phyloP scores from a whole-genome alignment of 64 coral and sea anemone genomes.

The Trachythela sp. region DNA sequence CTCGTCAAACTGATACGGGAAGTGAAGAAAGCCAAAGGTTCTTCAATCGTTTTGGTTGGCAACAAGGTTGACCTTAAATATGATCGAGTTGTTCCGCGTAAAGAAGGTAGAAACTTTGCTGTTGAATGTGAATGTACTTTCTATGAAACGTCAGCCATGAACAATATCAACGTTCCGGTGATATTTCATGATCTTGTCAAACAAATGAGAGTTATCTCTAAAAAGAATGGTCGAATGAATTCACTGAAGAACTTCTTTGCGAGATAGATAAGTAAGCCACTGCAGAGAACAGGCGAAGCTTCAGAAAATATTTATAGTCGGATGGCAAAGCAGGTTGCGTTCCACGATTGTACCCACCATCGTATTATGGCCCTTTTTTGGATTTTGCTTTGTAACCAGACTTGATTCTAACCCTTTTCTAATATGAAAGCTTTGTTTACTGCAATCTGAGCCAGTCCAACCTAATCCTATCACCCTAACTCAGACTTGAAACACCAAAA shows the following conservation, averaged over 20 bases:
- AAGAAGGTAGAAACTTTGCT: constrained; percentile 17
- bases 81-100: constrained; percentile 19
- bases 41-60: constrained; percentile 11
- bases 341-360: too few relatives aligned
- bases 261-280: not conserved
- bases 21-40: constrained; percentile 14
- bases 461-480: too few relatives aligned
- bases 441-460: too few relatives aligned
- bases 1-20: not conserved
- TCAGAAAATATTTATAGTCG: too few relatives aligned
- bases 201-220: not conserved
- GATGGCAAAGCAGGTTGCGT: too few relatives aligned
- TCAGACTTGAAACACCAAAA: too few relatives aligned
- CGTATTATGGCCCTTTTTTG: too few relatives aligned
- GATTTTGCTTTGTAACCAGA: too few relatives aligned
- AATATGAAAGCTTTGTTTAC: too few relatives aligned
- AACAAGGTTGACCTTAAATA: constrained; percentile 17
- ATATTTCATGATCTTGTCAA: constrained; percentile 17
- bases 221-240: constrained; percentile 27
- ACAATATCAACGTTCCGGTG: constrained; percentile 5
- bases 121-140: constrained; percentile 7
- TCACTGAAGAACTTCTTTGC: not conserved
- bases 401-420: too few relatives aligned
- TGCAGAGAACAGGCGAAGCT: too few relatives aligned
- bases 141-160: constrained; percentile 13